These are phyloP conservation scores for Heterotilapia buettikoferi DNA, from an alignment of 2,113 vertebrate species.

Conservation along the genomic window DNA sequence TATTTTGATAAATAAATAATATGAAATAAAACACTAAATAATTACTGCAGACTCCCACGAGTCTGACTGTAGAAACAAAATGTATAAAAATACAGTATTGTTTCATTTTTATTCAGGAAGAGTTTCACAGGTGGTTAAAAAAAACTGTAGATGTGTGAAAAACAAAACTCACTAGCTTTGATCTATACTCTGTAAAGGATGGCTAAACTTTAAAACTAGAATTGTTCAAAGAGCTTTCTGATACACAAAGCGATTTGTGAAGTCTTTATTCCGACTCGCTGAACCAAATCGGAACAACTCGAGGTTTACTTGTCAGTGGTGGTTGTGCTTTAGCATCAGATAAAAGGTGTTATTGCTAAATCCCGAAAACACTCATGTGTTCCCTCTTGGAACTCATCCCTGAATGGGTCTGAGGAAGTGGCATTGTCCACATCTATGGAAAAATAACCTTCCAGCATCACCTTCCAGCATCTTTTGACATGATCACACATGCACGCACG, in stretches of 20 bases:
- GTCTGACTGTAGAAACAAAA: background rate
- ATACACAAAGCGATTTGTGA: background rate
- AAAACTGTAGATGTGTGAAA: background rate
- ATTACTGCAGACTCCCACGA: background rate
- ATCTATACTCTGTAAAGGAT: background rate
- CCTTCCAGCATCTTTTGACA: background rate
- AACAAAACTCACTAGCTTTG: background rate
- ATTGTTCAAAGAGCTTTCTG: background rate
- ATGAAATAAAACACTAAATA: background rate
- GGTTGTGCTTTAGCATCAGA: background rate
- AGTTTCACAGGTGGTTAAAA: background rate
- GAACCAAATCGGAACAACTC: background rate
- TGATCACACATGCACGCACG: fast-evolving
- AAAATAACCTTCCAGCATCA: background rate
- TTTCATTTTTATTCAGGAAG: background rate
- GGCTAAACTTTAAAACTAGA: background rate
- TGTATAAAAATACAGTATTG: background rate
- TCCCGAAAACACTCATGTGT: background rate
- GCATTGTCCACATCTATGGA: background rate
- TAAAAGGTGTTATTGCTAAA: background rate
- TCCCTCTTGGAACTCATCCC: background rate
- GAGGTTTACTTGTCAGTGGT: background rate
- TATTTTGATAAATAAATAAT: background rate
- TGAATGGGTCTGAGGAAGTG: background rate
- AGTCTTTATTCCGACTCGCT: background rate